A percentile compares a stretch with the other conserved stretches of the same genome.
phyloP scores from a whole-genome alignment of 2,888 invertebrate genomes.

The Pammene aurita region DNA sequence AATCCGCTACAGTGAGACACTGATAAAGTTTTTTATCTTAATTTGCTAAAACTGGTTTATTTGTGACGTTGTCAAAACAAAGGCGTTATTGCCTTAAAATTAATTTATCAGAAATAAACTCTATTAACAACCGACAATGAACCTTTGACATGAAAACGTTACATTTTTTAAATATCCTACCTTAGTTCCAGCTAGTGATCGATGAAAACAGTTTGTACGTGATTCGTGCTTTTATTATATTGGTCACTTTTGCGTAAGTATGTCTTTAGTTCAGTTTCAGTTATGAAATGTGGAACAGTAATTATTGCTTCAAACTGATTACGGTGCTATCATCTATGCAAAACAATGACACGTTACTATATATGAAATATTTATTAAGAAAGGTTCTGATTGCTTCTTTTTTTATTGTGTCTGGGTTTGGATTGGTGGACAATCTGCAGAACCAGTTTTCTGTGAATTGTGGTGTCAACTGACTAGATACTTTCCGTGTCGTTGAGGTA shows the following conservation, averaged over 20 bases:
- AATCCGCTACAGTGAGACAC: too few relatives aligned
- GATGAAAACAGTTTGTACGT: conserved; percentile 8
- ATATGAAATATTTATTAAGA: background rate
- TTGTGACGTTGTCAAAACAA: too few relatives aligned
- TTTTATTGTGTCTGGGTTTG: background rate
- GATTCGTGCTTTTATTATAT: conserved; percentile 14
- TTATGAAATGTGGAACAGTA: conserved; percentile 7
- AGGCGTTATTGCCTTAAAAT: too few relatives aligned
- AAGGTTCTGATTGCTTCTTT: background rate
- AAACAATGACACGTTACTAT: background rate
- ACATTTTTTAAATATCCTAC: conserved; percentile 1
- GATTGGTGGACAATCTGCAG: too few relatives aligned
- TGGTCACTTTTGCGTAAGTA: conserved; percentile 2
- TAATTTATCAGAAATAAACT: too few relatives aligned
- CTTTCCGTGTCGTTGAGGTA: background rate
- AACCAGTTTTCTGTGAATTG: too few relatives aligned
- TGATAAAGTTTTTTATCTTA: too few relatives aligned
- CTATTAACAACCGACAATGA: too few relatives aligned
- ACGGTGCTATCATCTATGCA: background rate
- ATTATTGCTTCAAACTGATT: conserved; percentile 5
- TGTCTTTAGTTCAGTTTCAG: background rate
- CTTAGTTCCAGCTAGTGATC: conserved; percentile 1
- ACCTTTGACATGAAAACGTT: too few relatives aligned
- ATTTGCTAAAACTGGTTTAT: too few relatives aligned
- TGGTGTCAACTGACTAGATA: background rate